These are phyloP conservation scores for Eleginops maclovinus DNA, from an alignment of 2,113 vertebrate species.

Conservation along the genomic window DNA sequence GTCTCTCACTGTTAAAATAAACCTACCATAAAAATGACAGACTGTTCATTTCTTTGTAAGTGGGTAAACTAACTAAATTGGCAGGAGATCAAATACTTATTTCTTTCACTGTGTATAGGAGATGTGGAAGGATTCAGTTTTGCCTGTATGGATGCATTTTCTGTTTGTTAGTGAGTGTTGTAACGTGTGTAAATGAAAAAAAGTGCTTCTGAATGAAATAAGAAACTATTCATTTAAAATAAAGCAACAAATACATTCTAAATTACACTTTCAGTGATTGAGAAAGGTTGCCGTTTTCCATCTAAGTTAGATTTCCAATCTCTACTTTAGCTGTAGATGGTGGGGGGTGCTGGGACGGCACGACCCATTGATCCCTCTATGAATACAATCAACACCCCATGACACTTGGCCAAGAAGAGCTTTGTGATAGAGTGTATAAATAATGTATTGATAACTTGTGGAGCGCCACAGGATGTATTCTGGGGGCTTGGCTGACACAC, in stretches of 20 bases:
- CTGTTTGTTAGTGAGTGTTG: no score
- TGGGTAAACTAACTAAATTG: no score
- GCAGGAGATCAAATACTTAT: no score
- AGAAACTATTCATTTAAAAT: background rate
- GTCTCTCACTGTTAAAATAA: no score
- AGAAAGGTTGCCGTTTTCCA: background rate
- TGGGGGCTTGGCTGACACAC: slow-evolving; percentile 12
- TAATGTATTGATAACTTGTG: slow-evolving; percentile 49
- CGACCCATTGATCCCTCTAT: slow-evolving; percentile 19
- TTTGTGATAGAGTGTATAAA: slow-evolving; percentile 30
- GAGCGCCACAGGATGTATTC: slow-evolving; percentile 32
- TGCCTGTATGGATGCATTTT: no score
- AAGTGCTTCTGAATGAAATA: background rate
- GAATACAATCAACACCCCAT: slow-evolving; percentile 29
- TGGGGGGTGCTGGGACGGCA: background rate
- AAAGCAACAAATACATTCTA: background rate
- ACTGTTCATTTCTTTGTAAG: no score
- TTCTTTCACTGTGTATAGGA: no score
- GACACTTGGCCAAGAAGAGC: slow-evolving; percentile 11
- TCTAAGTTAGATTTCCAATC: background rate
- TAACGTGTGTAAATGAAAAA: no score
- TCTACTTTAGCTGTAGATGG: background rate
- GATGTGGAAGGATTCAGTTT: no score
- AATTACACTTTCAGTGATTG: background rate
- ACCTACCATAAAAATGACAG: no score